Evolutionary conservation across 2,113 vertebrate genomes (phyloP).

Genomic region (Hystrix cristata): DNA sequence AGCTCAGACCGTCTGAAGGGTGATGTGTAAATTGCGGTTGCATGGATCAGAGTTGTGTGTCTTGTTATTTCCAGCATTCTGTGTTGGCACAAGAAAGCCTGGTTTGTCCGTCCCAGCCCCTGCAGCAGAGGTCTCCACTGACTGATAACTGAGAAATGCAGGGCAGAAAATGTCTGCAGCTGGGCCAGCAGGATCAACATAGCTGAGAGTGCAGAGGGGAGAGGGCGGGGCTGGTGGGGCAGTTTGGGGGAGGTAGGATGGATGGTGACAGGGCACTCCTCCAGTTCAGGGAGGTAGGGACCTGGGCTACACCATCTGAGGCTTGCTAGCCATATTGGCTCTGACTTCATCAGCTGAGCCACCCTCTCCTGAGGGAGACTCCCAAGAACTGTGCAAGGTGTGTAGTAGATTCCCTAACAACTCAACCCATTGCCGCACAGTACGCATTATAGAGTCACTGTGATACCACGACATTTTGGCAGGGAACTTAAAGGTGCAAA

Average conservation of each 20-base stretch:
- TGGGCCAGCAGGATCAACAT: not conserved
- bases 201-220: not conserved
- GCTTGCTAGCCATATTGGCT: not conserved
- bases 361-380: not conserved
- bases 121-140: slow-evolving; percentile 86
- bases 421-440: too few relatives aligned
- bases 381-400: not conserved
- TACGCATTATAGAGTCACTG: too few relatives aligned
- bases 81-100: slow-evolving; percentile 88
- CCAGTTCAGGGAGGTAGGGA: not conserved
- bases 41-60: slow-evolving; percentile 88
- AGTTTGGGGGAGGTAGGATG: not conserved
- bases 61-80: slow-evolving; percentile 88
- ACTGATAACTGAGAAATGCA: slow-evolving; percentile 82
- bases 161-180: slow-evolving; percentile 54
- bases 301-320: not conserved
- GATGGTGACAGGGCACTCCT: not conserved
- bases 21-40: slow-evolving; percentile 85
- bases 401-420: not conserved
- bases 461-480: not conserved
- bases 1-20: slow-evolving; percentile 86
- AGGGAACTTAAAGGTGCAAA: not conserved
- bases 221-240: not conserved
- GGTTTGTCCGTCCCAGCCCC: slow-evolving; percentile 84
- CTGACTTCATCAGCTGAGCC: not conserved